Percentiles rank a stretch among this genome's conserved stretches.
phyloP scores from a whole-genome alignment of 2,797 vertebrate genomes.

The Lithobates pipiens region DNA sequence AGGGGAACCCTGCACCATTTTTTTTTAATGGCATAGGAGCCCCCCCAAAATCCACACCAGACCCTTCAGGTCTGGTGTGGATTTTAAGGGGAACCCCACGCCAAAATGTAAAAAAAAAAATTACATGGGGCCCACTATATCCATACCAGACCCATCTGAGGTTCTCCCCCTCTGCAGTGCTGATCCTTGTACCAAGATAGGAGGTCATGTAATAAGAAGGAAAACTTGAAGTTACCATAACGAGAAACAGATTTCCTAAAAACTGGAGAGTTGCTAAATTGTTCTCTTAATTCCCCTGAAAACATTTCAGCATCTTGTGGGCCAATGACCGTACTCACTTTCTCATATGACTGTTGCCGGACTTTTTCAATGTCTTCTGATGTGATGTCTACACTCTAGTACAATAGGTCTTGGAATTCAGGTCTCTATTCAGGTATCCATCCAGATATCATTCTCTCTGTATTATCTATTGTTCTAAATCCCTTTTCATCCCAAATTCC shows the following conservation, averaged over 20 bases:
- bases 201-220: neutral
- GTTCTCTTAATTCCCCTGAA: neutral
- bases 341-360: no score
- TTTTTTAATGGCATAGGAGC: no score
- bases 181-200: neutral
- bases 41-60: no score
- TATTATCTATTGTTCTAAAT: neutral
- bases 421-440: neutral
- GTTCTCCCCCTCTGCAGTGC: neutral
- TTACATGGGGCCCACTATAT: no score
- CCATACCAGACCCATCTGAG: no score
- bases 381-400: neutral
- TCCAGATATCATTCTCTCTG: no score
- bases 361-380: neutral
- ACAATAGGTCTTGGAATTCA: neutral
- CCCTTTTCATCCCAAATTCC: neutral
- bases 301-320: neutral
- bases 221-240: neutral
- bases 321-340: no score
- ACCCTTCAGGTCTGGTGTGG: no score
- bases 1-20: no score
- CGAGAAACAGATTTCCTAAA: neutral
- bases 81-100: no score
- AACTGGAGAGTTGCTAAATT: neutral
- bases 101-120: no score